Base-by-base conservation (phyloP, 2,797 vertebrate genomes). In the Melanitta fusca region DNA sequence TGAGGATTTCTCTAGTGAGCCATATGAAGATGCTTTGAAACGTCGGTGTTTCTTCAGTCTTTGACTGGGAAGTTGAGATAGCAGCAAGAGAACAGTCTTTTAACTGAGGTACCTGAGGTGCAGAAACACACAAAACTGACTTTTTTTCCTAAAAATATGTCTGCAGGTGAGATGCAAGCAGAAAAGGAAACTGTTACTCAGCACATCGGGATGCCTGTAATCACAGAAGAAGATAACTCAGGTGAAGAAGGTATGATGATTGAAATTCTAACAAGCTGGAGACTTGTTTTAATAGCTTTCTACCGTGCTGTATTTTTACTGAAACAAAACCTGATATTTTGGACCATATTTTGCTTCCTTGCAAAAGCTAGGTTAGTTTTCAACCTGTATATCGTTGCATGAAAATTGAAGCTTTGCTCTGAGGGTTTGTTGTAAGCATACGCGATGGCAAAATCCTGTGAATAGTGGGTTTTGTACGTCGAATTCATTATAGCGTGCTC, bases 161-260 rank as follows among this genome's bases (percentile, higher is more conserved):
- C 88, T 95, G 41, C 92, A 98, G 98, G 77, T 91, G 85, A 75
- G 14, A 56, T n/a, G 41, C 65, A 90, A 34, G 80, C 14, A 57
- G 32, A 21, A 57, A 79, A 93, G 30, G 97, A 96, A 94, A 61
- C 82, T 49, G 80, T 45, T 16, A 79, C 75, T 91, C 61, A 0
- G 43, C 90, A 60, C 36, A 89, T 97, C 1, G 98, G 97, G 69
- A 98, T 98, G 98, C 98, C 98, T 91, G 0, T 98, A 49, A 98
- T 98, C 77, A 53, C 73, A 49, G 97, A 98, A 80, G 96, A 96
- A 27, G 96, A 97, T 5, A 45, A 60, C 74, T 88, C 64, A 0
- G 93, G 80, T 64, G 94, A 96, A 91, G 64, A 90, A 97, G 97
- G 97, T 98, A 97, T 17, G 34, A 2, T 9, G 4, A 22, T 0